These are phyloP conservation scores for Loriculus beryllinus DNA, from an alignment of 2,797 vertebrate genomes.

Conservation along the genomic window DNA sequence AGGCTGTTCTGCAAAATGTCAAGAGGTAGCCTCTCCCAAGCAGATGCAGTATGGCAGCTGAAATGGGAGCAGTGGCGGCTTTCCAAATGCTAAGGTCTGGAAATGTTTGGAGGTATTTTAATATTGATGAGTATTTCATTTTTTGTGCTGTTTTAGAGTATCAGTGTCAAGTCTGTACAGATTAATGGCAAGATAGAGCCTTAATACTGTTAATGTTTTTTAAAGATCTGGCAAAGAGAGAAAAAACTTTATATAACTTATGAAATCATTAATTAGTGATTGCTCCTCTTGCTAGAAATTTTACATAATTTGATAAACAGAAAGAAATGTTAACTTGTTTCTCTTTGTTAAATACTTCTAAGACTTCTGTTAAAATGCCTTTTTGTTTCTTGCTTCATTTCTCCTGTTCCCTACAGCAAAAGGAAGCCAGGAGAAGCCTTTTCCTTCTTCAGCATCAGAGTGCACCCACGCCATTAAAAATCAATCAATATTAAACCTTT, in stretches of 20 bases:
- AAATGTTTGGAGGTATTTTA: constrained; percentile 17
- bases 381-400: neutral
- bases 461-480: neutral
- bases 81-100: neutral
- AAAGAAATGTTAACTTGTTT: neutral
- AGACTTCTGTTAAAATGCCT: neutral
- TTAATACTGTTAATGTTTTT: neutral
- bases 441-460: constrained; percentile 6
- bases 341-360: neutral
- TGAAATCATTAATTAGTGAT: neutral
- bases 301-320: neutral
- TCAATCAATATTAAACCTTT: constrained; percentile 27
- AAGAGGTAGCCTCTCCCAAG: neutral
- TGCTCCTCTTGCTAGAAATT: neutral
- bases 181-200: neutral
- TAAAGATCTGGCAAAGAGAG: constrained; percentile 10
- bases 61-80: neutral
- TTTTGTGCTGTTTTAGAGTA: neutral
- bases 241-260: constrained; percentile 7
- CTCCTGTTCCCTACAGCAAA: neutral
- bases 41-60: neutral
- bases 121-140: neutral
- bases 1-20: constrained; percentile 18
- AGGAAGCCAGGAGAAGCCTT: neutral
- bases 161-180: neutral